Conservation (phyloP, 2,888 invertebrate species). For the Agrilus cyanescens region DNA sequence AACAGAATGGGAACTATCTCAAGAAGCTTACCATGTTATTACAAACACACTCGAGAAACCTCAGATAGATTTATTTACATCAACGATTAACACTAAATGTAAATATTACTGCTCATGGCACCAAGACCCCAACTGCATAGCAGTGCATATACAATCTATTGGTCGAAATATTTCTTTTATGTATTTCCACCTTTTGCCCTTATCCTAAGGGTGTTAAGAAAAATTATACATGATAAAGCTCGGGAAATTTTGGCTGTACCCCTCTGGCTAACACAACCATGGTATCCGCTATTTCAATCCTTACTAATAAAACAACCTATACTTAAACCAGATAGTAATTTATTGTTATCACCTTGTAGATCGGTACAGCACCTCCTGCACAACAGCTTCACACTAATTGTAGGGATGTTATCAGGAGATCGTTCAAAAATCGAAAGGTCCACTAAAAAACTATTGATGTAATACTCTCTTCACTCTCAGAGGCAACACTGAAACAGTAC, state of each 20-base stretch:
- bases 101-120: conserved; percentile 8
- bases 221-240: conserved; percentile 10
- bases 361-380: too few relatives aligned
- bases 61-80: conserved; percentile 8
- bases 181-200: conserved; percentile 11
- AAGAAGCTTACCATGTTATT: conserved; percentile 4
- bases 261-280: conserved; percentile 10
- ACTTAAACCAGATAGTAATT: too few relatives aligned
- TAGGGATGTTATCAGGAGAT: too few relatives aligned
- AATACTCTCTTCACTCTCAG: too few relatives aligned
- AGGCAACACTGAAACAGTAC: too few relatives aligned
- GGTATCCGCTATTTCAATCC: conserved; percentile 6
- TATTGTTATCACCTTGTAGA: too few relatives aligned
- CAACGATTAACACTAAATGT: conserved; percentile 9
- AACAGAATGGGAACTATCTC: conserved; percentile 7
- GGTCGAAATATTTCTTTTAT: conserved; percentile 8
- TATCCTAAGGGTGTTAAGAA: conserved; percentile 8
- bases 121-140: conserved; percentile 6
- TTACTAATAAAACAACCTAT: too few relatives aligned
- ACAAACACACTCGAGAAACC: conserved; percentile 3
- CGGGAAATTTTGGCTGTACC: conserved; percentile 10
- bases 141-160: conserved; percentile 9
- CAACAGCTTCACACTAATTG: too few relatives aligned
- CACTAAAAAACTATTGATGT: too few relatives aligned
- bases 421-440: too few relatives aligned